Evolutionary conservation across 2,888 invertebrate genomes (phyloP).

Genomic region (Ceramica pisi): DNA sequence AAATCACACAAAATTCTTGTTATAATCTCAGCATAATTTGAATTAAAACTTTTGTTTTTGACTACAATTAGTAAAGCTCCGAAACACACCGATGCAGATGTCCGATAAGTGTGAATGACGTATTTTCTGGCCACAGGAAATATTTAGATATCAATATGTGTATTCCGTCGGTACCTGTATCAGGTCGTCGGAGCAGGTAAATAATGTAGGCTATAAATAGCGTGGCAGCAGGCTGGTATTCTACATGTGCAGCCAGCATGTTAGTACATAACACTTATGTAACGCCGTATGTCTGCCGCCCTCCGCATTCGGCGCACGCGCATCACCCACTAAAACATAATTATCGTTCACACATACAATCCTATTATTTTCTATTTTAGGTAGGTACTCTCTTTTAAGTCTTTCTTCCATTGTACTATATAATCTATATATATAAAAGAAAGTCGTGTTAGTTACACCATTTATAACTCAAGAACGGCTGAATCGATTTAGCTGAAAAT

Average conservation of each 20-base stretch:
- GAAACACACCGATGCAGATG: no score
- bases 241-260: slow-evolving; percentile 46
- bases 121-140: not conserved
- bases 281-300: slow-evolving; percentile 27
- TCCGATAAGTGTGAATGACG: not conserved
- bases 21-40: no score
- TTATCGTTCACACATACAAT: slow-evolving; percentile 26
- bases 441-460: no score
- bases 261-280: slow-evolving; percentile 55
- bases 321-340: slow-evolving; percentile 25
- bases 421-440: no score
- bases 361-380: slow-evolving; percentile 46
- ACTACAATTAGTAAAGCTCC: no score
- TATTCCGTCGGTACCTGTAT: not conserved
- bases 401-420: not conserved
- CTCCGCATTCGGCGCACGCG: slow-evolving; percentile 50
- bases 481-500: no score
- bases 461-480: no score
- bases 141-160: not conserved
- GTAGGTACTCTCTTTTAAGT: slow-evolving; percentile 9
- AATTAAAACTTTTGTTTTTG: no score
- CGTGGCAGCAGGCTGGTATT: slow-evolving; percentile 29
- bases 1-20: no score
- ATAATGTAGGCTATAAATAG: slow-evolving; percentile 34
- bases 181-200: slow-evolving; percentile 1